Percentiles rank a stretch among this genome's conserved stretches.
These are phyloP conservation scores for Machimus atricapillus DNA, from an alignment of 2,888 invertebrate genomes.

Conservation along the genomic window DNA sequence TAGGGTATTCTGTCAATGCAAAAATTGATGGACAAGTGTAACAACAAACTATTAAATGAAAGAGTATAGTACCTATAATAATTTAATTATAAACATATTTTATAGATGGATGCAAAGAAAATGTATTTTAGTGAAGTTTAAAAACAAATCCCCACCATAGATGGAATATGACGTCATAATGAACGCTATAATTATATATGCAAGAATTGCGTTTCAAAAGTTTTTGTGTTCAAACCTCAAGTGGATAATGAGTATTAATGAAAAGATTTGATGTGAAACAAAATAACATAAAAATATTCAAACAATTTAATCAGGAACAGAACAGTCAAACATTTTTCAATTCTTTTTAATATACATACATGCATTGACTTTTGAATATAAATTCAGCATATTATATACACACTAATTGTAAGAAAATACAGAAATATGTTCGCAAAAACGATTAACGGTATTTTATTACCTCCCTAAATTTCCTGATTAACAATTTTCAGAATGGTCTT, in stretches of 20 bases:
- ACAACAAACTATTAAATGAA: neutral
- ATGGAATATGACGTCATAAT: neutral
- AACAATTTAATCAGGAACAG: constrained; percentile 9
- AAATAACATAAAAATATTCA: constrained; percentile 1
- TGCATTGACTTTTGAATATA: constrained; percentile 22
- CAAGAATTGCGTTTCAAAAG: constrained; percentile 3
- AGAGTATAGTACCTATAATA: constrained; percentile 23
- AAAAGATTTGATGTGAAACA: neutral
- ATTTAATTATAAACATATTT: constrained; percentile 8
- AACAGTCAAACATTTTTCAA: neutral
- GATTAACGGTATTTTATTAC: neutral
- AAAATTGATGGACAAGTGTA: neutral
- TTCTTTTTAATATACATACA: constrained; percentile 22
- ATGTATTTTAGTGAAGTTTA: constrained; percentile 15
- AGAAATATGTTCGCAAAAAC: constrained; percentile 38
- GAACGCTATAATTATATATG: neutral
- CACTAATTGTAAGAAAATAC: constrained; percentile 19
- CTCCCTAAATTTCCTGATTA: neutral
- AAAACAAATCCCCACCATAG: constrained; percentile 8
- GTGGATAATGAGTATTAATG: neutral
- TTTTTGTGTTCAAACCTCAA: constrained; percentile 6
- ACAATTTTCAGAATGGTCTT: neutral
- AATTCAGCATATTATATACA: constrained; percentile 31
- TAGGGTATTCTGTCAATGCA: neutral
- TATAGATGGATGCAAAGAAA: constrained; percentile 1